phyloP scores from a whole-genome alignment of 2,113 vertebrate genomes.

The Chloebia gouldiae region DNA sequence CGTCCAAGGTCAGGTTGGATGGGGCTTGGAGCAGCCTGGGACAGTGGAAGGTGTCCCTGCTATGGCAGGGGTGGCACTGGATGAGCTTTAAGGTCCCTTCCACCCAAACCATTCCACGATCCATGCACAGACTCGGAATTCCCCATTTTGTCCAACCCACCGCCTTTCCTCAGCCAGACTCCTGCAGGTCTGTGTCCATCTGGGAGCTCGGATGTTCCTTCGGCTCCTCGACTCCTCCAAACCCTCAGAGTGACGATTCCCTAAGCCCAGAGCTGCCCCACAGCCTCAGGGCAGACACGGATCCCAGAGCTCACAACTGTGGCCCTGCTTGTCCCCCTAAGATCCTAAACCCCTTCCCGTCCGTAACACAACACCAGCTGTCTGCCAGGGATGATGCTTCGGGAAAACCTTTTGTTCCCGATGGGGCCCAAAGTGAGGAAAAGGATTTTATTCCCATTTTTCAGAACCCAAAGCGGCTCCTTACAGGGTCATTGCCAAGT shows the following conservation, averaged over 20 bases:
- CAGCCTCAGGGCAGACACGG: not conserved
- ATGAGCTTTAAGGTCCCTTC: too few relatives aligned
- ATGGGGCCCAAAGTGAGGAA: not conserved
- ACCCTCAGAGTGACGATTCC: not conserved
- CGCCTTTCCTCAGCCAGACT: not conserved
- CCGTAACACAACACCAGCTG: not conserved
- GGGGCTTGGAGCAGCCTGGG: too few relatives aligned
- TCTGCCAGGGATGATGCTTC: fast-evolving
- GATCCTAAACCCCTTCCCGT: constrained; percentile 10
- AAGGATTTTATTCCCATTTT: not conserved
- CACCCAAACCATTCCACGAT: not conserved
- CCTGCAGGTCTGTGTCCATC: not conserved
- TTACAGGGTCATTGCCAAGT: constrained; percentile 81
- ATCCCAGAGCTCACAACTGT: not conserved
- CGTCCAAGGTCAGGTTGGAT: too few relatives aligned
- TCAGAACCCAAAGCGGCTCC: constrained; percentile 89
- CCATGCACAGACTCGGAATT: not conserved
- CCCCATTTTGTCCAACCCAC: not conserved
- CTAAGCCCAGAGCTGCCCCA: not conserved
- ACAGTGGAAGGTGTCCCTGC: too few relatives aligned
- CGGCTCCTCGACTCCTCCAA: not conserved
- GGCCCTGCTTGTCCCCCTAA: not conserved
- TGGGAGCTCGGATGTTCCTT: not conserved
- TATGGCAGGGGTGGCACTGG: too few relatives aligned
- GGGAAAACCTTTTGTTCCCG: not conserved